Conservation (phyloP, 2,113 vertebrate genomes). For the Scomber japonicus region DNA sequence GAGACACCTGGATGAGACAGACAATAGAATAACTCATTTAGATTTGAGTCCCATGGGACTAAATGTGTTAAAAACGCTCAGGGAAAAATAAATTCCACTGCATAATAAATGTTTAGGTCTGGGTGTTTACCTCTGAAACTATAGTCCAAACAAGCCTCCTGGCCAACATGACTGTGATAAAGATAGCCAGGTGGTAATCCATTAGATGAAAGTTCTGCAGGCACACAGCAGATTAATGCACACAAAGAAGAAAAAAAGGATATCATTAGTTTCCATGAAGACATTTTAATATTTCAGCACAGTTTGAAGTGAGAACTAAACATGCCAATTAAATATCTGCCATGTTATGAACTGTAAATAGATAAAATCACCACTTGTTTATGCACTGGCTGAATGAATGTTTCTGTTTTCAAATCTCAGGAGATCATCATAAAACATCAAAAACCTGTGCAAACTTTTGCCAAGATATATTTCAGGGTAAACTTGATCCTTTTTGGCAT, state of each 20-base stretch:
- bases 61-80: too few species aligned
- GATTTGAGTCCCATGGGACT: too few species aligned
- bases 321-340: too few species aligned
- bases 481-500: too few species aligned
- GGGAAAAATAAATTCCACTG: not conserved
- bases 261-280: not conserved
- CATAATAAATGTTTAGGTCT: too few species aligned
- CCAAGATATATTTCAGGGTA: too few species aligned
- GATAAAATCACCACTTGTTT: too few species aligned
- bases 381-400: too few species aligned
- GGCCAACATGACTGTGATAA: conserved; percentile 98
- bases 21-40: not conserved
- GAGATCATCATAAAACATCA: too few species aligned
- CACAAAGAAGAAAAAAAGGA: conserved; percentile 3
- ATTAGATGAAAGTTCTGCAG: conserved; percentile 98
- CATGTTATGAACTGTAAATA: too few species aligned
- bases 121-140: conserved; percentile 91
- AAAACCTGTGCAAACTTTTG: too few species aligned
- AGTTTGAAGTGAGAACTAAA: not conserved
- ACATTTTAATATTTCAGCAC: not conserved
- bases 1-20: conserved; percentile 87
- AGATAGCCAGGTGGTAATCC: conserved; percentile 96
- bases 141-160: conserved; percentile 97
- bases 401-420: too few species aligned
- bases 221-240: conserved; percentile 38